phyloP scores from a whole-genome alignment of 37 sponge, comb jelly and placozoan species.

The Oscarella lobularis region DNA sequence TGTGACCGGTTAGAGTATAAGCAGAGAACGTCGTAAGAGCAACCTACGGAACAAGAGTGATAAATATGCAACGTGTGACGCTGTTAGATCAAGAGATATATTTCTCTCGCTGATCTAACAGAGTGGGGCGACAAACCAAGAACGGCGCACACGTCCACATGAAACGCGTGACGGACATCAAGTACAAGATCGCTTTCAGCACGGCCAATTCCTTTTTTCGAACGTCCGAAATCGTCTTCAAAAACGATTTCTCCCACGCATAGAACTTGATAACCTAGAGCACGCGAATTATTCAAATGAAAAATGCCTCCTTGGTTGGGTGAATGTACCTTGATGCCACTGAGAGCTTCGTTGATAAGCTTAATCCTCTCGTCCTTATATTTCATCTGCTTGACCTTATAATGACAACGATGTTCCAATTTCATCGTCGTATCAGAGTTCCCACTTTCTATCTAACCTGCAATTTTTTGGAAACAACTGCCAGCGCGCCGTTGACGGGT shows the following conservation, averaged over 20 bases:
- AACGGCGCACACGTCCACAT: slow-evolving; percentile 84
- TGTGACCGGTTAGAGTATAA: slow-evolving; percentile 31
- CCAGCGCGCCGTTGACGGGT: slow-evolving; percentile 63
- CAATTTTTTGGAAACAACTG: slow-evolving; percentile 26
- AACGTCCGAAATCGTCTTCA: slow-evolving; percentile 41
- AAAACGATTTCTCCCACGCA: slow-evolving; percentile 90
- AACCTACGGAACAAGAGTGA: slow-evolving; percentile 16
- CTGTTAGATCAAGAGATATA: too few relatives aligned
- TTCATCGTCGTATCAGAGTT: not conserved
- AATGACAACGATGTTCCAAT: not conserved
- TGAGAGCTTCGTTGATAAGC: slow-evolving; percentile 68
- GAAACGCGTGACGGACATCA: slow-evolving; percentile 48
- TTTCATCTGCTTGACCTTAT: slow-evolving; percentile 52
- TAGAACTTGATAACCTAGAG: slow-evolving; percentile 91
- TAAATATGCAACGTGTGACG: too few relatives aligned
- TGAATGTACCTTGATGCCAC: slow-evolving; percentile 84
- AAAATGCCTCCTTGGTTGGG: too few relatives aligned
- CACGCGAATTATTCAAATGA: not conserved
- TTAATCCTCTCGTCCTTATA: slow-evolving; percentile 68
- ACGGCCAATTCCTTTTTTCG: slow-evolving; percentile 54
- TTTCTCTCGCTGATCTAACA: too few relatives aligned
- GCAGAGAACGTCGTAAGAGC: slow-evolving; percentile 58
- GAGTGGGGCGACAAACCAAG: slow-evolving; percentile 28
- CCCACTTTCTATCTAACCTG: slow-evolving; percentile 19
- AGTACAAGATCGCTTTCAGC: slow-evolving; percentile 38